phyloP scores from a whole-genome alignment of 2,888 invertebrate genomes.

The Caenorhabditis sinica region DNA sequence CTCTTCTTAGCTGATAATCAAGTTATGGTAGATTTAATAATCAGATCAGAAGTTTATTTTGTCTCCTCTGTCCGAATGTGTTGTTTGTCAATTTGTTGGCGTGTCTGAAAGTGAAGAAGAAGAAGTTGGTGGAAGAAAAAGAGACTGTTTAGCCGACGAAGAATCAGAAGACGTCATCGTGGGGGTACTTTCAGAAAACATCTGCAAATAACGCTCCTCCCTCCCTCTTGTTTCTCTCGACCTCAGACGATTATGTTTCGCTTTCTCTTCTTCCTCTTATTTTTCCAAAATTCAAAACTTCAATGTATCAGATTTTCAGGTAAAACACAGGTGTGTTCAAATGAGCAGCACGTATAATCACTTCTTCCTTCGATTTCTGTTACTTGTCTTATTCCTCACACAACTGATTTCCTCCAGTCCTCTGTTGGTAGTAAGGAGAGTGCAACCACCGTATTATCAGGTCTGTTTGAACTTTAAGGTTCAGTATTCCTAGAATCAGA shows the following conservation, averaged over 20 bases:
- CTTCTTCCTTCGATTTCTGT: conserved; percentile 39
- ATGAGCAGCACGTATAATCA: conserved; percentile 57
- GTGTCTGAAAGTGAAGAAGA: conserved; percentile 15
- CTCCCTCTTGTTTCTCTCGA: background rate
- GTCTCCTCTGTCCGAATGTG: conserved; percentile 7
- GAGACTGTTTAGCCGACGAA: conserved; percentile 19
- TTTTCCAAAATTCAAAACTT: background rate
- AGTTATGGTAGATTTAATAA: conserved; percentile 17
- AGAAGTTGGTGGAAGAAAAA: too few species aligned
- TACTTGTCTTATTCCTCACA: conserved; percentile 46
- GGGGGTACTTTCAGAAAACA: conserved; percentile 49
- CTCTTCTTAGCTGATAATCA: background rate
- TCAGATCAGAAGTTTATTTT: conserved; percentile 30
- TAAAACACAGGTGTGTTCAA: conserved; percentile 46
- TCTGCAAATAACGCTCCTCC: conserved; percentile 51
- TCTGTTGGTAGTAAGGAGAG: conserved; percentile 57
- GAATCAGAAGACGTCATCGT: conserved; percentile 38
- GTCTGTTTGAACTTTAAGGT: background rate
- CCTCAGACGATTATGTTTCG: conserved; percentile 16
- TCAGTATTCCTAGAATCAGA: too few species aligned
- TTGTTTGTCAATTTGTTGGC: conserved; percentile 27
- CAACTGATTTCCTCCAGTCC: conserved; percentile 53
- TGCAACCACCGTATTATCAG: conserved; percentile 46
- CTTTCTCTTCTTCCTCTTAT: background rate
- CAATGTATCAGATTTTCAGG: conserved; percentile 15